Base-by-base conservation (phyloP, 2,113 vertebrate species). In the Centrocercus urophasianus region DNA sequence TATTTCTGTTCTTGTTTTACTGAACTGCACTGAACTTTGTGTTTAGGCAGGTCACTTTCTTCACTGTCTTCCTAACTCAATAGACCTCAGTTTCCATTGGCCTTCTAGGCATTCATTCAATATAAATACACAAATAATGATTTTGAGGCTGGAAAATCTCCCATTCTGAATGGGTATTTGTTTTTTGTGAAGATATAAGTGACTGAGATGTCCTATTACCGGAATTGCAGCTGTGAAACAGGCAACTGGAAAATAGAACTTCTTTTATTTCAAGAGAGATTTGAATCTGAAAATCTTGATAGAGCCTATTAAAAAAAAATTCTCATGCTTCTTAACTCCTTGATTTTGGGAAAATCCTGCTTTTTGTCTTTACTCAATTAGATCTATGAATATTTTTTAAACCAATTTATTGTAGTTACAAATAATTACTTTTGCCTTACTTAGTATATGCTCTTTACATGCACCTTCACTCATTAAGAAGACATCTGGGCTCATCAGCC, bases 91-190 rank as follows among this genome's bases (percentile, higher is more conserved):
- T 47, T 42, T 91, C 70, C 65, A 69, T 56, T 47, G 45, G 48
- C 69, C 90, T 96, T 91, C 85, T 47, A 93, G 93, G 90, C 76
- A 75, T 69, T 75, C n/a, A 61, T 94, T 93, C 83, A 90, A n/a
- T 59, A 91, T 52, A 95, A 93, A 93, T 74, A 88, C 61, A 84
- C 74, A 90, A 84, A 89, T 79, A 91, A 88, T 59, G 70, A 69
- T 69, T 80, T 78, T 72, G 67, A 80, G 89, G 47, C 76, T 93
- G 88, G 89, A 94, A 93, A 83, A 88, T 72, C 32, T 90, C 83
- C 52, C 0, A 2, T 83, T 93, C 81, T 74, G 93, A 93, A 76
- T 22, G 73, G 15, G 8, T 76, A 30, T 95, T 93, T 94, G 61
- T 88, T 88, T 88, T 86, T 54, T 86, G 79, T 34, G 73, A 86